Percentiles rank a stretch among this genome's conserved stretches.
phyloP scores from a whole-genome alignment of 2,113 vertebrate species.

The Pseudorhombus dupliciocellatus region DNA sequence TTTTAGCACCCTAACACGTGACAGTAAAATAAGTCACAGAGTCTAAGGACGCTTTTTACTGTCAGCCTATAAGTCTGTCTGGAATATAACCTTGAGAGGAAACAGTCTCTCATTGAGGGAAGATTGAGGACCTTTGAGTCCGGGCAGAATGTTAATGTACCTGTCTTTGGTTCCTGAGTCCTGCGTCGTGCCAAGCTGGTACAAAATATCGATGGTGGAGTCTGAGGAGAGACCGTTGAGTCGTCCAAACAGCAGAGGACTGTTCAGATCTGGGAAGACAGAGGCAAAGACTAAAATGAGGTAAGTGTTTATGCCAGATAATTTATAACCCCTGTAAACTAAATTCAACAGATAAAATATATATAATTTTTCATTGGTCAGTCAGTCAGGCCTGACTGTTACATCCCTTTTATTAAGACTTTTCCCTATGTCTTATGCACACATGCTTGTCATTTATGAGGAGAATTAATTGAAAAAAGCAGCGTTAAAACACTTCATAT shows the following conservation, averaged over 20 bases:
- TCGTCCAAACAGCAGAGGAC: constrained; percentile 96
- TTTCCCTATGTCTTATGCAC: no score
- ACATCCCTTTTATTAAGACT: no score
- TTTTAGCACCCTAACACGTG: not conserved
- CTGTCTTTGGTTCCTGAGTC: constrained; percentile 97
- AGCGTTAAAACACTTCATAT: not conserved
- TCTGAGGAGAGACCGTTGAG: constrained; percentile 98
- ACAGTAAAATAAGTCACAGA: constrained; percentile 41
- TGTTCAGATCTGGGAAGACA: constrained; percentile 90
- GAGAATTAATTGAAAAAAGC: no score
- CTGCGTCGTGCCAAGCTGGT: constrained; percentile 98
- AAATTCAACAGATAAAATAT: not conserved
- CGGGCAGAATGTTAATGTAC: constrained; percentile 68
- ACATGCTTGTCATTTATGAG: no score
- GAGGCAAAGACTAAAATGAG: constrained; percentile 1
- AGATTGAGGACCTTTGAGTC: not conserved
- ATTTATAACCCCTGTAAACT: not conserved
- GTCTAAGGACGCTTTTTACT: constrained; percentile 42
- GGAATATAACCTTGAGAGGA: constrained; percentile 37
- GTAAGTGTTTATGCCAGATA: not conserved
- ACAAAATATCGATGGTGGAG: constrained; percentile 98
- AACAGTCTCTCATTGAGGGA: not conserved
- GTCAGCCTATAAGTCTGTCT: constrained; percentile 16
- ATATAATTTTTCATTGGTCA: not conserved
- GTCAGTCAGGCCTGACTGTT: no score